Evolutionary conservation across 2,113 vertebrate species (phyloP), one percentile per base, ranked within the genome.

Genomic region (Dendrocopos noguchii): DNA sequence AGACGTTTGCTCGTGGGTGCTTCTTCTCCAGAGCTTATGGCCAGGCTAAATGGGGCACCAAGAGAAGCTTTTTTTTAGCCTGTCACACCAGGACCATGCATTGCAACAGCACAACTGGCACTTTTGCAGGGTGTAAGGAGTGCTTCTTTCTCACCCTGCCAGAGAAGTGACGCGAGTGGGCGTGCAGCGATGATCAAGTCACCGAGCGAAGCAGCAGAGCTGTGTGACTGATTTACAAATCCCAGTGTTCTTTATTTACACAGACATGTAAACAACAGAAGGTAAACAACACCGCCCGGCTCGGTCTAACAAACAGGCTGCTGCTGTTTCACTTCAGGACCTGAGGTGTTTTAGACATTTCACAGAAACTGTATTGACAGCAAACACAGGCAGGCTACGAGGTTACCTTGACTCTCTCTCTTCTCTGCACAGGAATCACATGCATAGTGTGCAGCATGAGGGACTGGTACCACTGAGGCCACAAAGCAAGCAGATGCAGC

Each of bases 251-350:
- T 96, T 96, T 96, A 96, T 96, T 96, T 93, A 95, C 80, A 95
- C 46, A 91, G 76, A 95, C 95, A 97, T 88, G 96, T 97, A 97
- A 98, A 98, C 95, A 86, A 95, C 94, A 96, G 91, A 93, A 96
- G 91, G 88, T 94, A 95, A 97, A 97, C 88, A 72, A 93, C 90
- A 80, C 92, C 42, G 14, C 94, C 68, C 92, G 67, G 84, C 65
- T 91, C n/a, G 10, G 87, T 95, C 91, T 91, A 74, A 81, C 67
- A 95, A 94, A 87, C 57, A 81, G 91, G 93, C 93, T 87, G 89
- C 84, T 70, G 71, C 71, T 91, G 93, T 80, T 96, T 94, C 88
- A 39, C 94, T 96, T 94, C 92, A 88, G 91, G 94, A 96, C 94
- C 94, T 96, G 95, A 94, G 76, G 71, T 95, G 93, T 91, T 96